Conservation (phyloP, 1,140 invertebrate genomes). For the Solenopsis invicta region DNA sequence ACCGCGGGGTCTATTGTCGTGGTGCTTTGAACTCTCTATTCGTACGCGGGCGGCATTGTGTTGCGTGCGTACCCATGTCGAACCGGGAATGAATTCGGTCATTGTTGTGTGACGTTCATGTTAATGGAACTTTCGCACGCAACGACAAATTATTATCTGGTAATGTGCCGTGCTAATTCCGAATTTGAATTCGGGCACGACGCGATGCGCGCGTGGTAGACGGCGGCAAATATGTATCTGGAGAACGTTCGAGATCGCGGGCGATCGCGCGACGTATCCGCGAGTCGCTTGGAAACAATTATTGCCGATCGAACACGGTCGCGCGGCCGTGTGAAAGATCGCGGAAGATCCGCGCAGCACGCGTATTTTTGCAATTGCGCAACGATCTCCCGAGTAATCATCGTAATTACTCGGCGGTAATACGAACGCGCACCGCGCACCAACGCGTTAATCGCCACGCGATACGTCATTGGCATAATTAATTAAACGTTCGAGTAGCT, state of each 20-base stretch:
- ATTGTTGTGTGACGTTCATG: conserved; percentile 69
- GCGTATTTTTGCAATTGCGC: conserved; percentile 40
- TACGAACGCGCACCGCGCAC: neutral
- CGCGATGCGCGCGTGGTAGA: neutral
- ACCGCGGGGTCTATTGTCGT: conserved; percentile 55
- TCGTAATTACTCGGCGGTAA: conserved; percentile 19
- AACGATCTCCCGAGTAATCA: conserved; percentile 42
- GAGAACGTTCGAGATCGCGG: neutral
- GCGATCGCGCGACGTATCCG: neutral
- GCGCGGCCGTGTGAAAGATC: neutral
- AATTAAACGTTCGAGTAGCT: conserved; percentile 24
- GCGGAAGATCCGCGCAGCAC: neutral
- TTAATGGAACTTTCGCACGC: conserved; percentile 64
- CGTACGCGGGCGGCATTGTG: conserved; percentile 67
- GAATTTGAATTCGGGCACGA: neutral
- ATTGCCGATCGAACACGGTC: neutral
- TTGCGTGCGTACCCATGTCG: conserved; percentile 65
- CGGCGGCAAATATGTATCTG: neutral
- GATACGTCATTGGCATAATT: conserved; percentile 55
- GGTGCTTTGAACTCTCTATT: conserved; percentile 68
- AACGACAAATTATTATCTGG: conserved; percentile 63
- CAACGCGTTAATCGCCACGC: conserved; percentile 44
- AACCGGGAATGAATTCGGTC: conserved; percentile 68
- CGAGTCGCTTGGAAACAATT: conserved; percentile 3
- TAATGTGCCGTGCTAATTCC: conserved; percentile 33